phyloP scores from a whole-genome alignment of 2,797 vertebrate genomes.

The Chelonia mydas region DNA sequence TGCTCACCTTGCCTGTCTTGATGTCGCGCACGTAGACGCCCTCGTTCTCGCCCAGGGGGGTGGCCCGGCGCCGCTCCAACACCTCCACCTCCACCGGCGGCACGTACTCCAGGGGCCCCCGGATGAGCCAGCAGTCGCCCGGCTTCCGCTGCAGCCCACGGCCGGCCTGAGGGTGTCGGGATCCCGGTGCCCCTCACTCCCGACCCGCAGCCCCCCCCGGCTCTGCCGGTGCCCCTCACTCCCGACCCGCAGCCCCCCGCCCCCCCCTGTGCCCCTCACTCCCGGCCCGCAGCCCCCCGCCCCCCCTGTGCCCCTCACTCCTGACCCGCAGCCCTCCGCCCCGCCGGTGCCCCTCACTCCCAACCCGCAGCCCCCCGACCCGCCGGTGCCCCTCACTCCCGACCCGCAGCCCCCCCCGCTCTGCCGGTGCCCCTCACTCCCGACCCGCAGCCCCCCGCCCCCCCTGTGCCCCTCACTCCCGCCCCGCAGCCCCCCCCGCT shows the following conservation, averaged over 20 bases:
- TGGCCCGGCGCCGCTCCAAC: constrained; percentile 81
- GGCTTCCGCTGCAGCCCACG: constrained; percentile 80
- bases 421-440: background rate
- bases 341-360: background rate
- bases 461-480: background rate
- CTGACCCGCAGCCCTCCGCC: no score
- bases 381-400: background rate
- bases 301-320: no score
- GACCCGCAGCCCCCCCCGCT: no score
- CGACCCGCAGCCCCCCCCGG: no score
- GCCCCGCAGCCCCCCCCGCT: fast-evolving
- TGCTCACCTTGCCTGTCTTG: constrained; percentile 88
- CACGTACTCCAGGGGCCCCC: constrained; percentile 90
- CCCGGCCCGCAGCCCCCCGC: background rate
- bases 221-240: no score
- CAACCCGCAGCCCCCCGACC: no score
- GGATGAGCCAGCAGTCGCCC: constrained; percentile 92
- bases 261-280: background rate
- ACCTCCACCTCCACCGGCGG: constrained; percentile 88
- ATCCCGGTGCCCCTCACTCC: no score
- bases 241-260: no score
- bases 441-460: no score
- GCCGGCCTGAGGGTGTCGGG: background rate
- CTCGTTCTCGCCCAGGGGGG: constrained; percentile 91
- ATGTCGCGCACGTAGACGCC: constrained; percentile 92